Evolutionary conservation across 1,140 invertebrate species (phyloP), one percentile per base, ranked within the genome.

Genomic region (Drosophila busckii): DNA sequence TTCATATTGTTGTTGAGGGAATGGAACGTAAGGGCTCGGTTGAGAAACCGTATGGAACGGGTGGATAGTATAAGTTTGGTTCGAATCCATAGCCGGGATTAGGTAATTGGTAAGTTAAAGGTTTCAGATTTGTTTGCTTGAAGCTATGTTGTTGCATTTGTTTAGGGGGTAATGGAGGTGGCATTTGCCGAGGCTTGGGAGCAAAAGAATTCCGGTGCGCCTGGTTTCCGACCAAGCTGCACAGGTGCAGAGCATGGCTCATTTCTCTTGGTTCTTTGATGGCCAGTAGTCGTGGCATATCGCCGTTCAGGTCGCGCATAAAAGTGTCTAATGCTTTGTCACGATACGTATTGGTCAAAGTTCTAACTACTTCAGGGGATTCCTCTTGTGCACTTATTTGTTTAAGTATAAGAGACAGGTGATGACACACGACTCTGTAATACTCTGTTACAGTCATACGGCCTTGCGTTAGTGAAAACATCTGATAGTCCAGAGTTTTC

Each of bases 211-310:
- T 35, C 26, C 44, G 8, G 3, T 48, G 44, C 8, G 34, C 44
- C 5, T 48, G 44, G 7, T 48, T 48, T 2, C 35, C 22, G 3
- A 35, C 17, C 23, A 50, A 26, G 6, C 10, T 25, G 12, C 26
- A 52, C 35, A 40, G 10, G 29, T 35, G 29, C 2, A 48, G 7
- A 7, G 46, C 16, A 4, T 52, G 37, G 38, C 35, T 41, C 7
- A 52, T 2, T 2, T 29, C 46, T 31, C 19, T 40, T 16, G 35
- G 37, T 7, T 52, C 35, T 22, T 52, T 50, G 4, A 50, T 31
- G 2, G 48, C 19, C 25, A 52, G 22, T 2, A 41, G 48, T 5
- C 37, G 25, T 15, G 48, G 48, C 10, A 52, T 8, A 9, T 42
- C 49, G 4, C 37, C 37, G 16, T 53, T 53, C 4, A 32, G 9